Evolutionary conservation across 2,888 invertebrate species (phyloP), one percentile per base, ranked within the genome.

Genomic region (Pristionchus maxplancki): DNA sequence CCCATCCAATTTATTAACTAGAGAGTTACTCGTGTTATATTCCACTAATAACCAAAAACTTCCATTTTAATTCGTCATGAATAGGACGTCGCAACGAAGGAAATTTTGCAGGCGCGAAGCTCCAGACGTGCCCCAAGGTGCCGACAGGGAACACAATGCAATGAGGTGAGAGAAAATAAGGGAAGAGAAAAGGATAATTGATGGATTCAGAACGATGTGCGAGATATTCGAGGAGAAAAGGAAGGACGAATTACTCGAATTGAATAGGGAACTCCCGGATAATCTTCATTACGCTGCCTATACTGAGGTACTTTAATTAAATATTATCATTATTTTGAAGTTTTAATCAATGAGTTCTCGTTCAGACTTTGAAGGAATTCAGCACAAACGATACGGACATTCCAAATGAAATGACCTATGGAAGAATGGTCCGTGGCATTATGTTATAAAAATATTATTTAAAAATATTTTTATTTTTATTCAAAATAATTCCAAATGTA

Each of bases 351-450:
- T 24, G 6, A 9, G 24, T 24, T n/a, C 9, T 20, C 4, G 20
- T 83, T 83, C 15, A 89, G 89, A 40, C 86, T 20, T 40, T 90
- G 31, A 89, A 90, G 5, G 82, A 89, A 87, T 89, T 90, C 31
- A 85, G 85, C 28, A 48, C 67, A 6, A 40, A 24, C 74, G 84
- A 37, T 17, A 83, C 34, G 17, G 88, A 87, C 11, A 83, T 88
- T 31, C 62, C 88, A 5, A 88, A 89, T 48, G 89, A 89, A 11
- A 91, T 92, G 91, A 84, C 87, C 1, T 92, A 90, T 64, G 91
- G 91, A 88, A 74, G 91, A 62, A 74, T 92, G 89, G 92, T 92
- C 11, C 17, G 89, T 53, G 40, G 1, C 13, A 34, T 24, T 64
- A 24, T 1, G 1, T 74, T 11, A 20, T 28, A 5, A 8, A 20